Conservation (phyloP, 2,113 vertebrate species). For the Sapayoa aenigma region DNA sequence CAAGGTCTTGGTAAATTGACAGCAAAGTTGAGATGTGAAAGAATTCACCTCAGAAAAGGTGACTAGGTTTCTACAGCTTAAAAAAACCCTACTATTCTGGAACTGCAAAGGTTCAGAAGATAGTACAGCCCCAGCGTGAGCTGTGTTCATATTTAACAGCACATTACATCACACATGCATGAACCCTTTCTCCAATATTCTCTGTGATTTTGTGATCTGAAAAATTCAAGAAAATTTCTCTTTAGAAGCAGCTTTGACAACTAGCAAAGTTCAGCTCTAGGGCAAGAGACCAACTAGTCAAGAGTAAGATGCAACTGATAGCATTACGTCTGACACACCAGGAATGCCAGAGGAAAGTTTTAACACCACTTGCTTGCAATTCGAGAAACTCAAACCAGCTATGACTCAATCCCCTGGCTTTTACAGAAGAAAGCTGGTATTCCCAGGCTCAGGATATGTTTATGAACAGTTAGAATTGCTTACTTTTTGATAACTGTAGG, state of each 20-base stretch:
- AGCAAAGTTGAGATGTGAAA: not conserved
- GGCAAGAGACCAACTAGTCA: not conserved
- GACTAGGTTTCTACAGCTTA: not conserved
- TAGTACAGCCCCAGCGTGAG: not conserved
- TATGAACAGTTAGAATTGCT: conserved; percentile 43
- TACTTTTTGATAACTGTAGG: conserved; percentile 87
- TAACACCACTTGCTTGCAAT: not conserved
- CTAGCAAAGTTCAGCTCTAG: not conserved
- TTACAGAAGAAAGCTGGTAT: not conserved
- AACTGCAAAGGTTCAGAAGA: not conserved
- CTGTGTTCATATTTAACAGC: not conserved
- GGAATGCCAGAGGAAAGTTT: not conserved
- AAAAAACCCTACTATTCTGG: not conserved
- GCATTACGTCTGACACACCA: not conserved
- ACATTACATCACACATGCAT: not conserved
- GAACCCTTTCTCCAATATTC: not conserved
- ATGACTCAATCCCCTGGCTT: not conserved
- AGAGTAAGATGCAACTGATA: not conserved
- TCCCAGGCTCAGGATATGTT: not conserved
- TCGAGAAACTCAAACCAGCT: not conserved
- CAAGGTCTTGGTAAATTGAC: not conserved
- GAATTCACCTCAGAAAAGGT: not conserved
- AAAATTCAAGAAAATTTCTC: not conserved
- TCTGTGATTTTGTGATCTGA: not conserved
- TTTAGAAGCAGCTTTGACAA: not conserved